Base-by-base conservation (phyloP, 2,797 vertebrate species). In the Phrynocephalus guinanensis region DNA sequence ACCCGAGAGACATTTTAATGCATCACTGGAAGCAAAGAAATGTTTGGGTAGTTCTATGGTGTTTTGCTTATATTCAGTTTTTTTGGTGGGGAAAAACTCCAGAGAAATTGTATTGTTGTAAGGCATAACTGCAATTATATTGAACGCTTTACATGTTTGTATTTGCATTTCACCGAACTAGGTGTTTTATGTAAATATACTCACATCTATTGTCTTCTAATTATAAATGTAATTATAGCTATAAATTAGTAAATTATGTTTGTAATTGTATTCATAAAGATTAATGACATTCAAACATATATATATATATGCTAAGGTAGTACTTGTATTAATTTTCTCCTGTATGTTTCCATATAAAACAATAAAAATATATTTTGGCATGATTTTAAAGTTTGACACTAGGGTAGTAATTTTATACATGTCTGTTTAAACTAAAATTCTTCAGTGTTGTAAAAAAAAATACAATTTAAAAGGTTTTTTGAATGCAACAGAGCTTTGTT, bases 201-300 rank as follows among this genome's bases (percentile, higher is more conserved):
- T 85, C 38, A 52, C 28, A 10, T 95, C 93, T 95, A 91, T 95
- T 97, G 95, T 95, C 83, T 93, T 95, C 93, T 95, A 96, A 96
- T 97, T 96, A 96, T 95, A 96, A 96, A 96, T 93, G 91, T 96
- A 96, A 96, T 96, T 96, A 96, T 94, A 94, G 91, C 96, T 87
- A 95, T 95, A 95, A 96, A 96, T 96, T 95, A 95, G 94, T 95
- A 96, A 96, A 96, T 96, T 95, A 92, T 95, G 92, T 96, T 95
- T 96, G 95, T 96, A 95, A 96, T 95, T 95, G 90, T 96, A 93
- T 96, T 96, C 95, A 89, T 92, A 95, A 95, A 95, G 94, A 96
- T 96, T 96, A 96, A 95, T 95, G 90, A 83, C 90, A 88, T 95
- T 94, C 94, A 95, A 96, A 94, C 91, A 94, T 92, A 93, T 91